Base-by-base conservation (phyloP, 2,113 vertebrate genomes). In the Procavia capensis region DNA sequence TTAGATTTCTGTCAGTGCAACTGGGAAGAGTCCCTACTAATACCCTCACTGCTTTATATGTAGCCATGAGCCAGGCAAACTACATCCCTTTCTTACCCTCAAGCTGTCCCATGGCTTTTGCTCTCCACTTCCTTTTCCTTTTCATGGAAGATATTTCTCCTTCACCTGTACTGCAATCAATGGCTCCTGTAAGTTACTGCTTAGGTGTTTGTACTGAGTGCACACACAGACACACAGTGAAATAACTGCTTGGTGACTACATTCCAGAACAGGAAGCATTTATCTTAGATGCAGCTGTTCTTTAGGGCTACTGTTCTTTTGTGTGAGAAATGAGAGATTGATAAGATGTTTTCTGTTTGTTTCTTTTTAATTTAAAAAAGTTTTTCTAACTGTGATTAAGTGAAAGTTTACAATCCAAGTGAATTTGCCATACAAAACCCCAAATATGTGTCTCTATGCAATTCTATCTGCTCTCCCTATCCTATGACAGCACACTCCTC, bases 181-280 rank as follows among this genome's bases (percentile, higher is more conserved):
- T 31, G n/a, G 27, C 39, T 92, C 45, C 41, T 41, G 36, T 6
- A 66, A 31, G 43, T 36, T 22, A 7, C 25, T 43, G 4, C 14
- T 34, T 41, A 8, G 4, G 0, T 5, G 17, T 43, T 63, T 39
- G 13, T 27, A 3, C 9, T n/a, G n/a, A n/a, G n/a, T 6, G 47
- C 47, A 70, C 66, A 36, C 7, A 6, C 34, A 70, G 14, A 66
- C 63, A 34, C 6, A 31, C 24, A 50, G n/a, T 8, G 24, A 75
- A 16, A 54, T 7, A 6, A 9, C 11, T 10, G 11, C n/a, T 7
- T 9, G 31, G 31, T 22, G 6, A 16, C 36, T 41, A 34, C 13
- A 5, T 50, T 24, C 5, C 2, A 36, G 45, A 9, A 5, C 5
- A n/a, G 9, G 6, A 24, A 43, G 3, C 29, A 6, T 1, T 16